These are phyloP conservation scores for Pomatostomus ruficeps DNA, from an alignment of 2,113 vertebrate genomes.

Conservation along the genomic window DNA sequence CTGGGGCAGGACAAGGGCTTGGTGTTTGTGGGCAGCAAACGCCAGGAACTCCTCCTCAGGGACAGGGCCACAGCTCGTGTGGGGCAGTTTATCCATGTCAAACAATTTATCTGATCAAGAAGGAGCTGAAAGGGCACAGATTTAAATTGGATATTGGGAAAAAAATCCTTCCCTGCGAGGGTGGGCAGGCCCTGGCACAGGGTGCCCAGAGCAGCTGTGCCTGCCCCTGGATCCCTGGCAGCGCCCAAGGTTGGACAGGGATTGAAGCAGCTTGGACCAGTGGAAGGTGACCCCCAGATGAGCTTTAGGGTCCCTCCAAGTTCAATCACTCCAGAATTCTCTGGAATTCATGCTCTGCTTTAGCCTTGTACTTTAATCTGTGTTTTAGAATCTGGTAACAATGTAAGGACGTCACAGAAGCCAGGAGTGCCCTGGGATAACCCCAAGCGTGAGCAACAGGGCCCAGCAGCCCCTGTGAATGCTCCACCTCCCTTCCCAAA, in stretches of 20 bases:
- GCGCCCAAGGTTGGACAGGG: not conserved
- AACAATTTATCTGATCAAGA: not conserved
- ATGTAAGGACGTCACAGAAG: not conserved
- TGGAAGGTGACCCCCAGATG: not conserved
- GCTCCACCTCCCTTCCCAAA: not conserved
- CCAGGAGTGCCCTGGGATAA: not conserved
- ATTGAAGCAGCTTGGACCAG: not conserved
- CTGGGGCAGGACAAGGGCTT: not conserved
- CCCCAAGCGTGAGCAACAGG: not conserved
- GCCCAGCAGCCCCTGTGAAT: not conserved
- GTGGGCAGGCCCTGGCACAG: not conserved
- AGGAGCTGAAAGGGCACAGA: not conserved
- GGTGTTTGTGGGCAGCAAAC: not conserved
- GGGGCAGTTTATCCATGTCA: not conserved
- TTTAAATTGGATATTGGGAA: not conserved
- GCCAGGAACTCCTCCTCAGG: not conserved
- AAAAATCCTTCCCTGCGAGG: not conserved
- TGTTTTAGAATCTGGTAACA: no score
- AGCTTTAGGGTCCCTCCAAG: not conserved
- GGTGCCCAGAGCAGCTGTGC: not conserved
- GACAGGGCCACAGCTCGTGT: rapidly evolving
- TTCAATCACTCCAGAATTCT: not conserved
- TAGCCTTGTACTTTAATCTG: no score
- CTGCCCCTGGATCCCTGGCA: not conserved
- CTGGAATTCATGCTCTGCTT: no score